Conservation (phyloP, 2,797 vertebrate genomes). For the Coregonus sp. region DNA sequence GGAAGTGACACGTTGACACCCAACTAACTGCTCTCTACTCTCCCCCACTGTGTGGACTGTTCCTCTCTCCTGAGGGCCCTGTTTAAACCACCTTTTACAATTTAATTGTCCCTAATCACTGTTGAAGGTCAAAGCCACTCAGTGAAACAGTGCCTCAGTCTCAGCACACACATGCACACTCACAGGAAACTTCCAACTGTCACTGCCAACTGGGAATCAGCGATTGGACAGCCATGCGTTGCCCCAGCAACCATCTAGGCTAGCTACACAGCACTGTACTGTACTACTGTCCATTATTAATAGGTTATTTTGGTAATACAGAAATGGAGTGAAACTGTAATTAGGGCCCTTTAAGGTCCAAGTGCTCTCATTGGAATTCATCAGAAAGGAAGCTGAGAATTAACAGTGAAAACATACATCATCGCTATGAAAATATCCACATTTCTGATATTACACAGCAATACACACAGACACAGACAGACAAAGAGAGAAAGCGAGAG, state of each 20-base stretch:
- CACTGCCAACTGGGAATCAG: conserved; percentile 25
- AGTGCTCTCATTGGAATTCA: neutral
- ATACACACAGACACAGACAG: neutral
- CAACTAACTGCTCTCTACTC: neutral
- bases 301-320: neutral
- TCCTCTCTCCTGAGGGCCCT: conserved; percentile 42
- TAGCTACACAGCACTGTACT: neutral
- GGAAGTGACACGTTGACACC: conserved; percentile 19
- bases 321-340: neutral
- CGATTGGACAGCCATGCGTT: neutral
- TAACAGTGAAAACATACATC: neutral
- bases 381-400: neutral
- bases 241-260: conserved; percentile 7
- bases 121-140: conserved; percentile 67
- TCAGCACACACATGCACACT: conserved; percentile 16
- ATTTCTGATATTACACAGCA: too few species aligned
- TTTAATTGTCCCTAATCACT: conserved; percentile 71
- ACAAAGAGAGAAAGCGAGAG: neutral
- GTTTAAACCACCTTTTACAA: conserved; percentile 32
- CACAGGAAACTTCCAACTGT: conserved; percentile 37
- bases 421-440: too few species aligned
- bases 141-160: conserved; percentile 46
- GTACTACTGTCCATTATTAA: neutral
- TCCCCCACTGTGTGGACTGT: neutral
- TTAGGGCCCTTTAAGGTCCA: neutral